Evolutionary conservation across 2,888 invertebrate genomes (phyloP), one percentile per base, ranked within the genome.

Genomic region (Agrochola litura): DNA sequence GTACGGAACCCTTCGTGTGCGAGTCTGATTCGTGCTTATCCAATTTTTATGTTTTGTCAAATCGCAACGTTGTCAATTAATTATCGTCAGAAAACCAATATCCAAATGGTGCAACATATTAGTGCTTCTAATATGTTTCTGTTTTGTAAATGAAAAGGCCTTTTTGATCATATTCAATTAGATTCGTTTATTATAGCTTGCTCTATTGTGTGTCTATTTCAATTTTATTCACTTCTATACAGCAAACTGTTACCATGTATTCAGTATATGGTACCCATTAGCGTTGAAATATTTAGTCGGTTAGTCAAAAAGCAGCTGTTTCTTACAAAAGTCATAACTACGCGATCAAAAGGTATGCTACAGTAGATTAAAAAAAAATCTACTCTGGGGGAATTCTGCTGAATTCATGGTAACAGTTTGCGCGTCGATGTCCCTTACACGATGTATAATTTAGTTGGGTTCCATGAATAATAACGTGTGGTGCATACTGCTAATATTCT

Each of bases 381-480:
- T 41, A 6, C 8, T 41, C 8, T 3, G 22, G 14, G 58, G 25
- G 25, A 58, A 25, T 58, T 22, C 0, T 37, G 61, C 1, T 37
- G 6, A 37, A 37, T 64, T n/a, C 65, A 10, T 3, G 19, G 19
- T 16, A n/a, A 43, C 16, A 43, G 6, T 43, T n/a, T 16, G 8
- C 14, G 6, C 0, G 5, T 43, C 16, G 14, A 25, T 12, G 65
- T 46, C 37, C 37, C 37, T 37, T 10, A 5, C 12, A 10, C 6
- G 6, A 10, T 43, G 65, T 52, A 3, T 37, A 49, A 49, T 76
- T 41, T 64, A 46, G 0, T 46, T 54, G 22, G 14, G 30, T 30
- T n/a, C 49, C 52, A 46, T 67, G 66, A 63, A 52, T 75, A 60
- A 66, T 61, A 67, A 30, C 67, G 9, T 65, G 60, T 60, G 37